Conservation (phyloP, 1,140 invertebrate genomes). For the Hylaeus anthracinus region DNA sequence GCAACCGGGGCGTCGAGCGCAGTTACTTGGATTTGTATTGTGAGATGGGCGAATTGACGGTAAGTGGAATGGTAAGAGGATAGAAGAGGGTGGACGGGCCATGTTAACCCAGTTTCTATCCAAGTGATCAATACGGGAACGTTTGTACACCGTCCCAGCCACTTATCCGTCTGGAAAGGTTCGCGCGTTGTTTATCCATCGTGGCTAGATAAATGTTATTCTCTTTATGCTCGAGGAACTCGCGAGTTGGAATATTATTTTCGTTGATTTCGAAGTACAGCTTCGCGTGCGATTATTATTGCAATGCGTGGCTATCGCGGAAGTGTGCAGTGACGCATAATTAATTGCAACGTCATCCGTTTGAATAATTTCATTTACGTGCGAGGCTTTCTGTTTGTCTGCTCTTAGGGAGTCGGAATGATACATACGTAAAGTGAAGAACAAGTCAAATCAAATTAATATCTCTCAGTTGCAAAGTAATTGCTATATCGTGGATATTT, state of each 20-base stretch:
- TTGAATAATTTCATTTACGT: too few relatives aligned
- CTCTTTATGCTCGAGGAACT: not conserved
- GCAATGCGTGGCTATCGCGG: not conserved
- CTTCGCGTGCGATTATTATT: not conserved
- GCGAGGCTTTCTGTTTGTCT: too few relatives aligned
- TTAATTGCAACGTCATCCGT: too few relatives aligned
- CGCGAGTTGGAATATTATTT: not conserved
- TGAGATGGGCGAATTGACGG: slow-evolving; percentile 52
- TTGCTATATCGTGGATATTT: too few relatives aligned
- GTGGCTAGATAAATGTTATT: slow-evolving; percentile 42
- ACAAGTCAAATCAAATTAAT: too few relatives aligned
- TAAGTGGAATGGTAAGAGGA: slow-evolving; percentile 61
- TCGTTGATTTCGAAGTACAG: not conserved
- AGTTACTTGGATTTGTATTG: slow-evolving; percentile 62
- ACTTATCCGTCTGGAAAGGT: slow-evolving; percentile 65
- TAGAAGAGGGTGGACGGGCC: slow-evolving; percentile 58
- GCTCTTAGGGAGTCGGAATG: too few relatives aligned
- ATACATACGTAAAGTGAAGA: too few relatives aligned
- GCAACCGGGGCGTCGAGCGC: slow-evolving; percentile 19
- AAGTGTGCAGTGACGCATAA: too few relatives aligned
- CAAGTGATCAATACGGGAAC: slow-evolving; percentile 69
- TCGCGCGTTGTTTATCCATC: slow-evolving; percentile 44
- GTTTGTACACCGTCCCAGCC: slow-evolving; percentile 63
- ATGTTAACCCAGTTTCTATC: slow-evolving; percentile 72
- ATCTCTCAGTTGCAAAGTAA: too few relatives aligned